Percentiles rank a stretch among this genome's conserved stretches.
phyloP scores from a whole-genome alignment of 2,888 invertebrate species.

The Rambutsinella grinnellia region DNA sequence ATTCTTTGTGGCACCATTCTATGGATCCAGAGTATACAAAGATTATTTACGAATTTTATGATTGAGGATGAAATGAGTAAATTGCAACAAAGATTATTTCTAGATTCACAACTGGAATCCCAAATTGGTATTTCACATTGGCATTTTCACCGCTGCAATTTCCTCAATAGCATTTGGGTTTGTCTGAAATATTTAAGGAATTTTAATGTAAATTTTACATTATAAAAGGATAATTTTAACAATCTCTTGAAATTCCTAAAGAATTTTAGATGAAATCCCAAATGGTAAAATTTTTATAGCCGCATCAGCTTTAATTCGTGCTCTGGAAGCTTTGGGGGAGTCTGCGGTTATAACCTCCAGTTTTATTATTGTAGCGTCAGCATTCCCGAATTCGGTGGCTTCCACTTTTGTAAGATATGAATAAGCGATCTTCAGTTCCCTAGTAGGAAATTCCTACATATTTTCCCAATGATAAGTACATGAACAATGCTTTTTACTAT shows the following conservation, averaged over 20 bases:
- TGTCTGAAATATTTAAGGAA: too few relatives aligned
- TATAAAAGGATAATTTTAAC: too few relatives aligned
- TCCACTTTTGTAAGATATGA: conserved; percentile 72
- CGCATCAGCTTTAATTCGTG: conserved; percentile 83
- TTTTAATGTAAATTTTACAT: not conserved
- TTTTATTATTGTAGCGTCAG: conserved; percentile 71
- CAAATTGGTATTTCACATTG: conserved; percentile 84
- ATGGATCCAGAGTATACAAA: conserved; percentile 70
- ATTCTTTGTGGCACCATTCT: conserved; percentile 68
- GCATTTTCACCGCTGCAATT: conserved; percentile 85
- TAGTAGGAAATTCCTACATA: too few relatives aligned
- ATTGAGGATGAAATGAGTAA: conserved; percentile 14
- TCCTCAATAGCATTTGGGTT: conserved; percentile 88
- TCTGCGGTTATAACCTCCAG: conserved; percentile 76
- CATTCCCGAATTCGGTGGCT: conserved; percentile 71
- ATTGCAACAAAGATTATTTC: conserved; percentile 33
- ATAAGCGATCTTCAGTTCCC: too few relatives aligned
- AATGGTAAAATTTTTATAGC: conserved; percentile 77
- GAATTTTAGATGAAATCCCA: conserved; percentile 51
- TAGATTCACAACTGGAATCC: conserved; percentile 83
- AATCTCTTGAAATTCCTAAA: conserved; percentile 26
- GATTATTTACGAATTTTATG: too few relatives aligned
- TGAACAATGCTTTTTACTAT: not conserved
- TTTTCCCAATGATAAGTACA: not conserved
- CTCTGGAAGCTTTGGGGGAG: conserved; percentile 87